These are phyloP conservation scores for Harpagifer antarcticus DNA, from an alignment of 2,797 vertebrate species.

Conservation along the genomic window DNA sequence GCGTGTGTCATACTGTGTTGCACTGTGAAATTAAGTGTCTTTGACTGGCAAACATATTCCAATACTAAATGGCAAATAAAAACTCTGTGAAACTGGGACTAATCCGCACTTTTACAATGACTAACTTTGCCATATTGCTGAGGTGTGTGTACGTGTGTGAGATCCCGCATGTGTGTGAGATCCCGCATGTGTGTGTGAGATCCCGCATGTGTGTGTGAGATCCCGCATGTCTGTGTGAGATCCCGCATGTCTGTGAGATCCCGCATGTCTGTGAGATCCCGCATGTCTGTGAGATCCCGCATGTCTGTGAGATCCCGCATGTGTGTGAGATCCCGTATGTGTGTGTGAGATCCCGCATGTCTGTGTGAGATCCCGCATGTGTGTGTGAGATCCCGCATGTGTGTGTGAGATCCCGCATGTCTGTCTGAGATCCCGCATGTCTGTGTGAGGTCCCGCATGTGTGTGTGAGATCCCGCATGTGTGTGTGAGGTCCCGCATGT, in stretches of 20 bases:
- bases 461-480: conserved; percentile 42
- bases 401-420: no score
- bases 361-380: no score
- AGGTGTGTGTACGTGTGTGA: conserved; percentile 41
- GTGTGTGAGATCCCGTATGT: conserved; percentile 52
- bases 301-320: conserved; percentile 61
- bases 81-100: conserved; percentile 85
- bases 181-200: conserved; percentile 38
- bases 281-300: no score
- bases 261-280: conserved; percentile 76
- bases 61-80: conserved; percentile 86
- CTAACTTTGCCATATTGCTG: conserved; percentile 74
- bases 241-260: conserved; percentile 65
- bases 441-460: conserved; percentile 65
- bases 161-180: no score
- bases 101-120: conserved; percentile 85
- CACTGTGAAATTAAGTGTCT: conserved; percentile 85
- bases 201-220: conserved; percentile 38
- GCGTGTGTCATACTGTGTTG: conserved; percentile 83
- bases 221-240: conserved; percentile 65
- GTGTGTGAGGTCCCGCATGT: conserved; percentile 65
- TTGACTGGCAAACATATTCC: conserved; percentile 81
- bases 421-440: no score
- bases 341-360: conserved; percentile 65
- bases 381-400: conserved; percentile 65